A percentile compares a stretch with the other conserved stretches of the same genome.
Conservation (phyloP, 1,140 invertebrate genomes). For the Hypsibius dujardini region DNA sequence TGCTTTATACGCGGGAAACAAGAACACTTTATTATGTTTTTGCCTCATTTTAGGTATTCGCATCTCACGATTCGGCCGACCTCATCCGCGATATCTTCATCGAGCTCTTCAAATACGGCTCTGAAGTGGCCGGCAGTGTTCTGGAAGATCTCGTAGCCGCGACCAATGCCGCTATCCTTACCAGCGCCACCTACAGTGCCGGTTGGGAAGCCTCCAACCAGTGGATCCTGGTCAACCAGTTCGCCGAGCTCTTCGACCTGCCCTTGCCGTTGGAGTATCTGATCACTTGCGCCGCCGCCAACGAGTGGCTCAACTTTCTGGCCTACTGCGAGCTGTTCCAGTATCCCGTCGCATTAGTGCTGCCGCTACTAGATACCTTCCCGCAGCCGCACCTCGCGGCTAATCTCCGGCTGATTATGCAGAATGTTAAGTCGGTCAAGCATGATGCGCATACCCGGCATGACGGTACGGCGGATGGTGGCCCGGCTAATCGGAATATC, state of each 20-base stretch:
- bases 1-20: no score
- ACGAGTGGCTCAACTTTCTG: background rate
- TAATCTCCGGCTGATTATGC: background rate
- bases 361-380: background rate
- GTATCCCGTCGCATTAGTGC: background rate
- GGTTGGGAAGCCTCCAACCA: background rate
- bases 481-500: background rate
- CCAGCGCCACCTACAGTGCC: background rate
- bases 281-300: background rate
- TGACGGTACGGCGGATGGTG: background rate
- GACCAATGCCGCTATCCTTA: no score
- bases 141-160: no score
- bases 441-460: no score
- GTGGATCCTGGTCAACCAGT: background rate
- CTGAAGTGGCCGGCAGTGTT: background rate
- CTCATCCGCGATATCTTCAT: background rate
- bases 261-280: background rate
- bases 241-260: conserved; percentile 3
- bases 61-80: no score
- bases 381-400: background rate
- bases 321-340: background rate
- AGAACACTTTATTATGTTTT: no score
- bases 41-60: no score
- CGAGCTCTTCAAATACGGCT: background rate
- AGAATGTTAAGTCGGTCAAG: background rate